Evolutionary conservation across 2,797 vertebrate genomes (phyloP).

Genomic region (Enteromius fasciolatus): DNA sequence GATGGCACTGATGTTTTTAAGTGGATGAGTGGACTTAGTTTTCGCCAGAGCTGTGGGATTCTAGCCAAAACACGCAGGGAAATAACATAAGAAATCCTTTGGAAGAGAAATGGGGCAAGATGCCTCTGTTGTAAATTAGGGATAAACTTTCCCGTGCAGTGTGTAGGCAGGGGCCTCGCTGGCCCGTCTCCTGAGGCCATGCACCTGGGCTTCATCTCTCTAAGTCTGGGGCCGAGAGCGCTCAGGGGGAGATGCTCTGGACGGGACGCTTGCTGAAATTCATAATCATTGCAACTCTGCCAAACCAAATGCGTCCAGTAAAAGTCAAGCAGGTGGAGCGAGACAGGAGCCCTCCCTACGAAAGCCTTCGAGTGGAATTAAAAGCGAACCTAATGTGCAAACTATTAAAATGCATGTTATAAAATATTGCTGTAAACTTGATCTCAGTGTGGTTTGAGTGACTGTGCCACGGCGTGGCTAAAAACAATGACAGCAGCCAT

Average conservation of each 20-base stretch:
- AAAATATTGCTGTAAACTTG: slow-evolving; percentile 23
- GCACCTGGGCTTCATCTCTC: slow-evolving; percentile 81
- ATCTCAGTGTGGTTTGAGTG: slow-evolving; percentile 8
- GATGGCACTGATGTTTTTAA: slow-evolving; percentile 68
- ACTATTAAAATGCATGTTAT: slow-evolving; percentile 40
- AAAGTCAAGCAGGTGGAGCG: slow-evolving; percentile 53
- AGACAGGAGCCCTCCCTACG: slow-evolving; percentile 42
- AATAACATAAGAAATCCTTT: slow-evolving; percentile 64
- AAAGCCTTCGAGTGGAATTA: neutral
- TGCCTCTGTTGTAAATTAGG: slow-evolving; percentile 75
- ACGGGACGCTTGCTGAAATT: slow-evolving; percentile 74
- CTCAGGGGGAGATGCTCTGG: slow-evolving; percentile 71
- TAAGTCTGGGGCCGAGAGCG: slow-evolving; percentile 73
- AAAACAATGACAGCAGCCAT: slow-evolving; percentile 23
- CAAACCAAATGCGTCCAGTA: slow-evolving; percentile 59
- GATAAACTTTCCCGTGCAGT: slow-evolving; percentile 74
- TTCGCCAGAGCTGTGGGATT: slow-evolving; percentile 50
- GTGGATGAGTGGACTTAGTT: slow-evolving; percentile 55
- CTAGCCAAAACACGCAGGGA: slow-evolving; percentile 67
- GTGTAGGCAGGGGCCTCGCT: slow-evolving; percentile 65
- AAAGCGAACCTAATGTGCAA: slow-evolving; percentile 26
- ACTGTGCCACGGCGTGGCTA: slow-evolving; percentile 14
- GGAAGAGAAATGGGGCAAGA: slow-evolving; percentile 56
- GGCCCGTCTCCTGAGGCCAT: slow-evolving; percentile 75
- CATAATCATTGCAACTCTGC: slow-evolving; percentile 65